Evolutionary conservation across 2,113 vertebrate species (phyloP).

Genomic region (Scytalopus superciliaris): DNA sequence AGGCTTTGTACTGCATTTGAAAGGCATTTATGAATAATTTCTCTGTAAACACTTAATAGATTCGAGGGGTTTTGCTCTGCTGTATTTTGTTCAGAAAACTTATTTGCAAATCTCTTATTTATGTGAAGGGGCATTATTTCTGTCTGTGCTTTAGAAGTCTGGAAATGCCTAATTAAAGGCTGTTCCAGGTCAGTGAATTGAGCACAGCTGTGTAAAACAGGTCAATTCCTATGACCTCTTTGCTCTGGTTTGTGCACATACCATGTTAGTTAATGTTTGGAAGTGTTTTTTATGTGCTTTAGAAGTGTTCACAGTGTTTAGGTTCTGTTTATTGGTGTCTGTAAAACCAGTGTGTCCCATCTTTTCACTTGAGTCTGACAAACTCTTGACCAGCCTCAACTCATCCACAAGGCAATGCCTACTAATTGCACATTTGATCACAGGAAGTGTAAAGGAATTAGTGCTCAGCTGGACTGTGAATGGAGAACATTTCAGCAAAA

Average conservation of each 20-base stretch:
- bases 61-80: neutral
- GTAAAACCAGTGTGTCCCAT: neutral
- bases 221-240: conserved; percentile 8
- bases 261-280: neutral
- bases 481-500: neutral
- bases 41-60: neutral
- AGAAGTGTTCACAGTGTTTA: neutral
- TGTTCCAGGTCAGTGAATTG: conserved; percentile 10
- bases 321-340: neutral
- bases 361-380: neutral
- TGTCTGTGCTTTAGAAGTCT: neutral
- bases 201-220: conserved; percentile 15
- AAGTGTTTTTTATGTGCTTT: neutral
- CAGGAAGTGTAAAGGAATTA: neutral
- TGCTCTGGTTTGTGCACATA: neutral
- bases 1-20: neutral
- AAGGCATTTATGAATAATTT: neutral
- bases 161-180: conserved; percentile 34
- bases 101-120: neutral
- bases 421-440: neutral
- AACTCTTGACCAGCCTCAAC: neutral
- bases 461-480: neutral
- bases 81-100: neutral
- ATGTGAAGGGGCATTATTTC: neutral
- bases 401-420: neutral